Base-by-base conservation (phyloP, 2,113 vertebrate genomes). In the Miniopterus natalensis region DNA sequence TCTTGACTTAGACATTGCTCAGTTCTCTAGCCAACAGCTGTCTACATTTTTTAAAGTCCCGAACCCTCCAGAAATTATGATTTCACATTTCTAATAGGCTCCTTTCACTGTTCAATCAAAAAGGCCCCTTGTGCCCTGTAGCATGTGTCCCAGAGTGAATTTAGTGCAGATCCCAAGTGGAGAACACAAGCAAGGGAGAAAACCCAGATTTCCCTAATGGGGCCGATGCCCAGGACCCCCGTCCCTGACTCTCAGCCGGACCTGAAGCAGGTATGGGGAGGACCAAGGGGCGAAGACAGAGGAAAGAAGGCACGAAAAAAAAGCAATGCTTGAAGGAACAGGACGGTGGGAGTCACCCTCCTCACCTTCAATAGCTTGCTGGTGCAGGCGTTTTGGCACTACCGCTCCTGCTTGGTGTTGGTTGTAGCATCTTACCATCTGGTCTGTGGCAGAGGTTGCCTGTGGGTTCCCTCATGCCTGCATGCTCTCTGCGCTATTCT, bases 21-120 rank as follows among this genome's bases (percentile, higher is more conserved):
- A 98, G 98, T 98, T 98, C 98, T 98, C 93, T 21, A 98, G 98
- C 98, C 98, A 99, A 96, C 96, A 98, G 96, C 98, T 98, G 98
- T 98, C 98, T 94, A 93, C 97, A 98, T 96, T 97, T 98, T 98
- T 96, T 97, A 80, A 97, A 71, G 86, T 95, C 80, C 96, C 5
- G 42, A 97, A 97, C 97, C 96, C 95, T 98, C 96, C 90, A 98
- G 97, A 98, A 98, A 98, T 97, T 98, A 98, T 98, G 98, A 98
- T 98, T 98, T 98, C 98, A 98, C 98, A 97, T 98, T 98, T 98
- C 96, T 98, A 98, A 97, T 97, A 95, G 74, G 79, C 94, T 97
- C 66, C 85, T 98, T 97, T 98, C 96, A 95, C 92, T 96, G 65
- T 96, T 97, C 88, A 97, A 97, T 97, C 94, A 97, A 93, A 98